Conservation (phyloP, 2,888 invertebrate species). For the Diloba caeruleocephala region DNA sequence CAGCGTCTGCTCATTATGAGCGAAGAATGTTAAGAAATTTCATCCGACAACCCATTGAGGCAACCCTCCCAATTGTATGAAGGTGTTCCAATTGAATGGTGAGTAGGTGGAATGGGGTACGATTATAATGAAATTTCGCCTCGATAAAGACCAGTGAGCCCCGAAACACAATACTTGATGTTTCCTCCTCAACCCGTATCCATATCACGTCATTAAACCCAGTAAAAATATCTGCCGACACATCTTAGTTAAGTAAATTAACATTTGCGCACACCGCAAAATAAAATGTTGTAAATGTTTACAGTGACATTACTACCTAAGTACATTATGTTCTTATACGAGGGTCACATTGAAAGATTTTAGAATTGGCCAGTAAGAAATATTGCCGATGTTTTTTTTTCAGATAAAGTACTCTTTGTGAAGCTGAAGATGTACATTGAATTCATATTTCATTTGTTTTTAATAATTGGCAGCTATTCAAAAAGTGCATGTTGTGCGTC, state of each 20-base stretch:
- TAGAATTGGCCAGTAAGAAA: too few relatives aligned
- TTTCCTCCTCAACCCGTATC: slow-evolving; percentile 87
- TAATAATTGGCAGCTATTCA: too few relatives aligned
- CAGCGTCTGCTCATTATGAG: slow-evolving; percentile 84
- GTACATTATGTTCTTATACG: too few relatives aligned
- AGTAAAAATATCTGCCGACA: slow-evolving; percentile 86
- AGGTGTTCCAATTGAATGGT: slow-evolving; percentile 88
- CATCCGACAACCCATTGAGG: slow-evolving; percentile 88
- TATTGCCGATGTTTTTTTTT: too few relatives aligned
- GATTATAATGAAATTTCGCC: slow-evolving; percentile 88
- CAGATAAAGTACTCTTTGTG: too few relatives aligned
- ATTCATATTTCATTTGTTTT: too few relatives aligned
- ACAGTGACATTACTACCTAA: too few relatives aligned
- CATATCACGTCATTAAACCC: slow-evolving; percentile 85
- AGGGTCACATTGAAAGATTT: too few relatives aligned
- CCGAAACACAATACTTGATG: slow-evolving; percentile 87
- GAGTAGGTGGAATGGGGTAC: slow-evolving; percentile 81
- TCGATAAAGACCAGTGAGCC: slow-evolving; percentile 86
- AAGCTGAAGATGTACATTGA: too few relatives aligned
- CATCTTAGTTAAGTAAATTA: slow-evolving; percentile 83
- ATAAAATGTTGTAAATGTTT: slow-evolving; percentile 51
- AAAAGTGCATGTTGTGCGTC: too few relatives aligned
- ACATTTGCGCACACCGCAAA: slow-evolving; percentile 66
- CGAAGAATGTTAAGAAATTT: slow-evolving; percentile 88
- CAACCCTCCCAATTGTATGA: slow-evolving; percentile 86